Evolutionary conservation across 92 coral and sea anemone species (phyloP), one percentile per base, ranked within the genome.

Genomic region (Palythoa grandiflora): DNA sequence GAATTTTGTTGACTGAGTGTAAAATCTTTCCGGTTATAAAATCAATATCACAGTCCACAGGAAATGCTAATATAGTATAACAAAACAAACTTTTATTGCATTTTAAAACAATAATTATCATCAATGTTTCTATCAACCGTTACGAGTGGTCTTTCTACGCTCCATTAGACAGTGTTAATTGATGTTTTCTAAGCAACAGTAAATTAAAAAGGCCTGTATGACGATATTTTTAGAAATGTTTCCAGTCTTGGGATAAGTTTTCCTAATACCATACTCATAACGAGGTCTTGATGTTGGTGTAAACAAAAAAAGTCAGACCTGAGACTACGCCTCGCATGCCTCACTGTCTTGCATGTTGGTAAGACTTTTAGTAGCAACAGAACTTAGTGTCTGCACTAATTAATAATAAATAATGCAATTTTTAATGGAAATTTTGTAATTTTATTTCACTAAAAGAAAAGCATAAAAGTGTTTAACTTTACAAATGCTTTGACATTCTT

Each of bases 111-210:
- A 79, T 79, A 79, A 79, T 79, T 79, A 79, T 79, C 84, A 79
- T 79, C 84, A 79, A 79, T 79, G 72, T 79, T 79, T 79, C 84
- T 79, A 40, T 79, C 84, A 79, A 79, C 70, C 53, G 84, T 79
- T 71, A 79, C 54, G 84, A 79, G 84, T 79, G 84, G 84, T 79
- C 84, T 79, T 79, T 79, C 84, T 79, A 79, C 70, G 17, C 84
- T 54, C 84, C 71, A 72, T 38, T 72, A 72, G 77, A n/a, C 77
- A 72, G 50, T 72, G 51, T 36, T 72, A 72, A 36, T 35, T 72
- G 77, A 72, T 14, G 77, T 72, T 37, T 72, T 72, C 50, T 72
- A 72, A 72, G 71, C 71, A 65, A 65, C 71, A 65, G 71, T 65
- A 65, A 65, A 28, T 28, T 28, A 28, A 28, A 72, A 72, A 72